A percentile compares a stretch with the other conserved stretches of the same genome.
phyloP scores from a whole-genome alignment of 2,888 invertebrate species.

The Zaprionus obscuricornis region DNA sequence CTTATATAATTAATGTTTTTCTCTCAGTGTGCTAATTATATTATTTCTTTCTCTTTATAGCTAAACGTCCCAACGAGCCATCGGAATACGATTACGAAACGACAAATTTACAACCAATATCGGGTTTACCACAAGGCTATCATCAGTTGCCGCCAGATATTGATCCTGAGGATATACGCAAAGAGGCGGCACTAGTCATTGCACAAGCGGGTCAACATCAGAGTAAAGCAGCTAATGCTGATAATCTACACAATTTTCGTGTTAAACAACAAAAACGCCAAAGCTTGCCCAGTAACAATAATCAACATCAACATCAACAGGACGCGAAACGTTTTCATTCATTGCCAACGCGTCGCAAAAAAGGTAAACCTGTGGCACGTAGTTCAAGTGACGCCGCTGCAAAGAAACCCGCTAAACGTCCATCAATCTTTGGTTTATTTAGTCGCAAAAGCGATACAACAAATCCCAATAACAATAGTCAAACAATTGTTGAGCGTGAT shows the following conservation, averaged over 20 bases:
- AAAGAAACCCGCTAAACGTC: constrained; percentile 84
- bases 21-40: too few relatives aligned
- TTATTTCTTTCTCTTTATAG: constrained; percentile 46
- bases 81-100: constrained; percentile 80
- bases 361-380: constrained; percentile 84
- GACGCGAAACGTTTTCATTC: constrained; percentile 86
- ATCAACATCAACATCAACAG: neutral
- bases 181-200: constrained; percentile 90
- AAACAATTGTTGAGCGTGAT: constrained; percentile 74
- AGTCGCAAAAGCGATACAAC: constrained; percentile 85
- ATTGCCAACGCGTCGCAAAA: constrained; percentile 87
- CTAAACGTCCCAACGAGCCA: constrained; percentile 80
- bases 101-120: constrained; percentile 75
- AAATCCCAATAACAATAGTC: constrained; percentile 84
- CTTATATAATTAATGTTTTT: too few relatives aligned
- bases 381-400: constrained; percentile 86
- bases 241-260: constrained; percentile 79
- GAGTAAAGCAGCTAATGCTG: constrained; percentile 85
- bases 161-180: constrained; percentile 89
- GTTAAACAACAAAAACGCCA: constrained; percentile 74
- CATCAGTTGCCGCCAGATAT: constrained; percentile 87
- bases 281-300: constrained; percentile 12
- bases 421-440: constrained; percentile 88
- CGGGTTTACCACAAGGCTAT: constrained; percentile 79
- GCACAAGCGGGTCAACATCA: constrained; percentile 89